Evolutionary conservation across 2,888 invertebrate species (phyloP).

Genomic region (Falcaria lacertinaria): DNA sequence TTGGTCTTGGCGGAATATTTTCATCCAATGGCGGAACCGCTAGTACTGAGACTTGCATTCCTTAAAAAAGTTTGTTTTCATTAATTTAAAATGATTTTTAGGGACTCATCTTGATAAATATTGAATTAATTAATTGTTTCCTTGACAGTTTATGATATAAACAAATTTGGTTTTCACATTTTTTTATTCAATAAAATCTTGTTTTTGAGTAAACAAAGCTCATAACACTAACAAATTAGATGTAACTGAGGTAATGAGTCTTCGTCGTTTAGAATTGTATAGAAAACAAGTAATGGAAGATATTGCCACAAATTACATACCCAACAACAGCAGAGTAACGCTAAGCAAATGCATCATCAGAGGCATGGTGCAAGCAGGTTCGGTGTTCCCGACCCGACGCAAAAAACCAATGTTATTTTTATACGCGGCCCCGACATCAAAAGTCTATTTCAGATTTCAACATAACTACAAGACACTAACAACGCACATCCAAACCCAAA

Average conservation of each 20-base stretch:
- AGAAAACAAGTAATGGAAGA: too few species aligned
- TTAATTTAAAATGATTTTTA: too few species aligned
- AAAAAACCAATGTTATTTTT: constrained; percentile 73
- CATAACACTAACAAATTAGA: constrained; percentile 1
- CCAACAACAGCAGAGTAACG: constrained; percentile 41
- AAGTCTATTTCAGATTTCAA: constrained; percentile 69
- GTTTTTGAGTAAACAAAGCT: not conserved
- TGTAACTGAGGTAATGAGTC: not conserved
- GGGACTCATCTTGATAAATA: too few species aligned
- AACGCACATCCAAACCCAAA: constrained; percentile 52
- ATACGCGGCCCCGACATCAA: constrained; percentile 72
- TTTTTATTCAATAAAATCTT: too few species aligned
- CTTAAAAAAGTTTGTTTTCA: constrained; percentile 27
- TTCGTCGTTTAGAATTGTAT: not conserved
- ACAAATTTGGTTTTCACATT: too few species aligned
- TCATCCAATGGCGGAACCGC: constrained; percentile 58
- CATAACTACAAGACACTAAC: constrained; percentile 63
- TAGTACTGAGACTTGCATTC: constrained; percentile 32
- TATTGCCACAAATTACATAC: constrained; percentile 36
- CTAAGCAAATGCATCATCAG: constrained; percentile 42
- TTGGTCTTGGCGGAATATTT: constrained; percentile 62
- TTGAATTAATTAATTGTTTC: too few species aligned
- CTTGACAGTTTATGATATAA: too few species aligned
- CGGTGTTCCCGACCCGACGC: constrained; percentile 52
- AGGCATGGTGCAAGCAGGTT: constrained; percentile 47